Percentiles rank a stretch among this genome's conserved stretches.
Evolutionary conservation across 2,888 invertebrate genomes (phyloP).

Genomic region (Platycnemis pennipes): DNA sequence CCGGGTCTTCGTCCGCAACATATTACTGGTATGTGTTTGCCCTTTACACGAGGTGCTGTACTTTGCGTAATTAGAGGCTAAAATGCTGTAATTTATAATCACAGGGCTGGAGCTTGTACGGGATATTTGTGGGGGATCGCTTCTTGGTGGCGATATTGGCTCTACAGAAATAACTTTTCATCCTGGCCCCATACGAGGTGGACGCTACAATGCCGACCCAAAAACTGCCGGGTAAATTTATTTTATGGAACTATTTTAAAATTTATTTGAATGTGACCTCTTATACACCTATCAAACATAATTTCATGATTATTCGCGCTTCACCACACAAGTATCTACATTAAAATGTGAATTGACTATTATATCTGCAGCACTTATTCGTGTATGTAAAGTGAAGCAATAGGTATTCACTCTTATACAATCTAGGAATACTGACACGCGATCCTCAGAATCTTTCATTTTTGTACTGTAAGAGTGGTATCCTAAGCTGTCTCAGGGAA

Average conservation of each 20-base stretch:
- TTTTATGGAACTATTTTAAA: neutral
- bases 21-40: conserved; percentile 84
- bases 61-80: no score
- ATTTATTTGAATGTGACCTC: neutral
- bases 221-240: conserved; percentile 89
- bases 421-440: no score
- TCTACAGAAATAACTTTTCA: conserved; percentile 89
- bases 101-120: conserved; percentile 87
- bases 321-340: no score
- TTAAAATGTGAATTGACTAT: no score
- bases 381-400: no score
- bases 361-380: no score
- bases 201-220: conserved; percentile 86
- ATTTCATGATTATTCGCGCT: no score
- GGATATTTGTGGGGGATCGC: conserved; percentile 86
- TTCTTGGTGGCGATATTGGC: conserved; percentile 86
- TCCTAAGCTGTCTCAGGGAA: no score
- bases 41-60: neutral
- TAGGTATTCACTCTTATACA: no score
- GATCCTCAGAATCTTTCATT: no score
- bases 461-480: no score
- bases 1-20: conserved; percentile 93
- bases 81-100: conserved; percentile 72
- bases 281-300: no score
- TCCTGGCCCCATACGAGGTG: conserved; percentile 83